These are phyloP conservation scores for Serilophus lunatus DNA, from an alignment of 2,113 vertebrate species.

Conservation along the genomic window DNA sequence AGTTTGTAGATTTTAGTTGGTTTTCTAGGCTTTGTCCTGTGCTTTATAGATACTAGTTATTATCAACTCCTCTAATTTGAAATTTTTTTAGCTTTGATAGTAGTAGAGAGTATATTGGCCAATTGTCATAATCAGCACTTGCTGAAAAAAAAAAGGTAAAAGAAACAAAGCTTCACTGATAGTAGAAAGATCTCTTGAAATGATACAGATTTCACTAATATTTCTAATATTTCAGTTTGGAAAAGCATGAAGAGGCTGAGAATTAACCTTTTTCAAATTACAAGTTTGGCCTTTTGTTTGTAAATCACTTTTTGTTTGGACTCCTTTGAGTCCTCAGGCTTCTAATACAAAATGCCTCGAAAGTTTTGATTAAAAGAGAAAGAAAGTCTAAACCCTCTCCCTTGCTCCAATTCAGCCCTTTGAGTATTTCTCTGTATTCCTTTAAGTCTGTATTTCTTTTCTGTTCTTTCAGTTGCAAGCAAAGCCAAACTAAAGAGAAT, in stretches of 20 bases:
- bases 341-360: neutral
- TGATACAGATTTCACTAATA: neutral
- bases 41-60: neutral
- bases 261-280: neutral
- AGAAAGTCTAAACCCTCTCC: neutral
- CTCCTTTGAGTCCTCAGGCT: neutral
- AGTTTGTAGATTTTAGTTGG: neutral
- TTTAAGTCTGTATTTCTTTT: neutral
- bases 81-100: neutral
- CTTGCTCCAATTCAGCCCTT: neutral
- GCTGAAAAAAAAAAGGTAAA: neutral
- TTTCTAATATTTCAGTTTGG: neutral
- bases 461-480: neutral
- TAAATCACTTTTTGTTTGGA: neutral
- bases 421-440: too few relatives aligned
- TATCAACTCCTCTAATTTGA: neutral
- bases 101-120: neutral
- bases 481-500: neutral
- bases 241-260: neutral
- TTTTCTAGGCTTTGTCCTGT: neutral
- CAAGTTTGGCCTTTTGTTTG: neutral
- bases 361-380: neutral
- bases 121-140: neutral
- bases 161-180: neutral
- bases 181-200: neutral